These are phyloP conservation scores for Rhingia rostrata DNA, from an alignment of 2,888 invertebrate genomes.

Conservation along the genomic window DNA sequence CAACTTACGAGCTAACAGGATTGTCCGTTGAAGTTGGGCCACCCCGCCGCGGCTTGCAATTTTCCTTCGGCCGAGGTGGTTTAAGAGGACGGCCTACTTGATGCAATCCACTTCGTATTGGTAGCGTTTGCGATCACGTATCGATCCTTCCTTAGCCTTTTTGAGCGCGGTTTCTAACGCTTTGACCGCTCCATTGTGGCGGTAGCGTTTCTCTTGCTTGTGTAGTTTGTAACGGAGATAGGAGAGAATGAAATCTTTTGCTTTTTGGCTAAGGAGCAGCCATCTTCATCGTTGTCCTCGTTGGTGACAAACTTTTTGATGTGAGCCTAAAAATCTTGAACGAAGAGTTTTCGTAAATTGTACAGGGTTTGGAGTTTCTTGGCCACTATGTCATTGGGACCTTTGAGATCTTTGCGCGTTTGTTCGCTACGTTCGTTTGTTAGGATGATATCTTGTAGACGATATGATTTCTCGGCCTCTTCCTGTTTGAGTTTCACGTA, in stretches of 20 bases:
- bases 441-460: conserved; percentile 95
- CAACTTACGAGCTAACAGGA: conserved; percentile 80
- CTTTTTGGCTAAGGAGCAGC: conserved; percentile 98
- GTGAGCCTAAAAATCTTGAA: conserved; percentile 94
- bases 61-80: conserved; percentile 97
- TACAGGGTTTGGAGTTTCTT: conserved; percentile 99
- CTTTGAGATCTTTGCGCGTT: conserved; percentile 98
- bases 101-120: conserved; percentile 99
- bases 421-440: conserved; percentile 98
- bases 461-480: conserved; percentile 96
- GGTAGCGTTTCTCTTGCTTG: conserved; percentile 97
- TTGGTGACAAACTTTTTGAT: conserved; percentile 92
- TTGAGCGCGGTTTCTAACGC: conserved; percentile 97
- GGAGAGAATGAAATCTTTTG: conserved; percentile 99
- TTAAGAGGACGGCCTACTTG: conserved; percentile 99
- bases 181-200: conserved; percentile 99
- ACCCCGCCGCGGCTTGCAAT: conserved; percentile 80
- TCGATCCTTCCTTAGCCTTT: conserved; percentile 99
- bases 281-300: conserved; percentile 95
- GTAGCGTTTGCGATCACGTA: conserved; percentile 99
- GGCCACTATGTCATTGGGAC: conserved; percentile 96
- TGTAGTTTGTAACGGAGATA: too few species aligned
- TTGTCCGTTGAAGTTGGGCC: conserved; percentile 78
- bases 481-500: conserved; percentile 97
- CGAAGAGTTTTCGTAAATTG: conserved; percentile 98